phyloP scores from a whole-genome alignment of 64 coral and sea anemone genomes.

The Porites australiensis region DNA sequence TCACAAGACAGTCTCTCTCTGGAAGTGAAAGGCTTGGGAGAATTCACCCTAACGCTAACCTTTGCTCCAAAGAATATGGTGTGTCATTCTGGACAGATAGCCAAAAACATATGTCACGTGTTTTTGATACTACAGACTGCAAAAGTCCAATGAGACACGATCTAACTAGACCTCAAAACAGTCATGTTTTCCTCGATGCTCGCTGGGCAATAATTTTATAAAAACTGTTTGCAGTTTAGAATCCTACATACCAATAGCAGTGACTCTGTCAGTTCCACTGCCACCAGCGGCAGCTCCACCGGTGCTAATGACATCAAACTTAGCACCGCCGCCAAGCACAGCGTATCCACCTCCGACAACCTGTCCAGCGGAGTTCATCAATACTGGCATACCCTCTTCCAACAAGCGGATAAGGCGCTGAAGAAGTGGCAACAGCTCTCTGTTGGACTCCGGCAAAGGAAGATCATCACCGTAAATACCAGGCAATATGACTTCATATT shows the following conservation, averaged over 20 bases:
- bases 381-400: slow-evolving; percentile 79
- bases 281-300: not conserved
- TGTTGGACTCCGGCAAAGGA: slow-evolving; percentile 83
- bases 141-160: no score
- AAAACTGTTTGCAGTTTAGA: not conserved
- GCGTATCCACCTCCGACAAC: slow-evolving; percentile 73
- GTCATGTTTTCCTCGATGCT: no score
- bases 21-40: no score
- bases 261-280: slow-evolving; percentile 12
- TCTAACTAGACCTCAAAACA: no score
- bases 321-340: slow-evolving; percentile 61
- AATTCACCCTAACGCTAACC: no score
- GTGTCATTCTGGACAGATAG: no score
- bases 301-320: slow-evolving; percentile 24
- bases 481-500: slow-evolving; percentile 77
- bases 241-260: slow-evolving; percentile 2
- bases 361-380: slow-evolving; percentile 83
- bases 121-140: no score
- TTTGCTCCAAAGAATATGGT: no score
- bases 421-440: slow-evolving; percentile 92
- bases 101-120: no score
- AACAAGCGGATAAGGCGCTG: slow-evolving; percentile 92
- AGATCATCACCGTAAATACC: slow-evolving; percentile 97
- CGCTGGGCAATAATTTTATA: no score
- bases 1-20: no score